Conservation (phyloP, 92 coral and sea anemone species). For the Palythoa caribaeorum region DNA sequence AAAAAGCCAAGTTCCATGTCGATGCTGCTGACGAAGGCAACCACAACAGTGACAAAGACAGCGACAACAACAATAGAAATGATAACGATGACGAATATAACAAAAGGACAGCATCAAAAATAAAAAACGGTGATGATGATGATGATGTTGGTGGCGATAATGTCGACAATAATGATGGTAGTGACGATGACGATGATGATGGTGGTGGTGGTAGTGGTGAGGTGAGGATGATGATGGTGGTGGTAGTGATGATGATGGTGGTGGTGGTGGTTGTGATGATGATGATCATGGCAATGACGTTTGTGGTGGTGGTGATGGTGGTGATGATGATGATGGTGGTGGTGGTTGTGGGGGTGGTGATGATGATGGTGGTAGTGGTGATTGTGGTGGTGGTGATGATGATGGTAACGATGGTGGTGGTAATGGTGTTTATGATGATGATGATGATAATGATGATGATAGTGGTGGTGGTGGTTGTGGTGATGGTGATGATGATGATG, state of each 20-base stretch:
- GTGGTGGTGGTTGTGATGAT: background rate
- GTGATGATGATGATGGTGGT: background rate
- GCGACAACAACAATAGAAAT: background rate
- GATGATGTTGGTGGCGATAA: background rate
- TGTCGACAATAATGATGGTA: background rate
- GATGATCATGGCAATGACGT: background rate
- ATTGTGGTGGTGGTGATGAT: background rate
- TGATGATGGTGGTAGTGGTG: no score
- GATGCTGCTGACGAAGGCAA: background rate
- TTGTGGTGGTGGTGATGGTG: background rate
- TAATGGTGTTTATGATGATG: background rate
- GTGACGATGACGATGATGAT: background rate
- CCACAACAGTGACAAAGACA: background rate
- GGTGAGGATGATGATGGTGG: background rate
- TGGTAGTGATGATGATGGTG: background rate
- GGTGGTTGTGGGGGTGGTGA: background rate
- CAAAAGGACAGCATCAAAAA: background rate
- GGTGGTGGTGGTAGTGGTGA: background rate
- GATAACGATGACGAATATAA: background rate
- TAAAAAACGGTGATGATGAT: background rate
- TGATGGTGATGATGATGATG: background rate
- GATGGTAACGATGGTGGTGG: background rate
- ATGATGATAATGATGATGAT: background rate
- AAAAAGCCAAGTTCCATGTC: no score
- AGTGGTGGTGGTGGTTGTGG: background rate